phyloP scores from a whole-genome alignment of 2,797 vertebrate genomes.

The Peromyscus eremicus region DNA sequence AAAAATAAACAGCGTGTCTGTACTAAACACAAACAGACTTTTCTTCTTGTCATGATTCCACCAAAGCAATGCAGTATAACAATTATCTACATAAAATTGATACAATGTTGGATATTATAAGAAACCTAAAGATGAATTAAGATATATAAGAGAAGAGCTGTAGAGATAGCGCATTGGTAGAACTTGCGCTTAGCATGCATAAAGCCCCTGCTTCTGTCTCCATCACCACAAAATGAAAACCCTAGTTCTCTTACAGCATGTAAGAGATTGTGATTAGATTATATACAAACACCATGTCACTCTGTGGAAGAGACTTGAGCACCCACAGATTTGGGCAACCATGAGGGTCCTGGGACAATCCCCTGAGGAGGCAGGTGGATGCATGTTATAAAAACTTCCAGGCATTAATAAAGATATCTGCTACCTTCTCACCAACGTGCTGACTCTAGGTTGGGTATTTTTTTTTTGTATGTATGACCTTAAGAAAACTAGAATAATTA shows the following conservation, averaged over 20 bases:
- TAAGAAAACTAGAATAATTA: constrained; percentile 39
- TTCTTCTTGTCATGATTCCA: not conserved
- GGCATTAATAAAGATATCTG: constrained; percentile 31
- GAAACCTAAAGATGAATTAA: not conserved
- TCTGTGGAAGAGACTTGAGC: not conserved
- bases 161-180: not conserved
- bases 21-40: not conserved
- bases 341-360: not conserved
- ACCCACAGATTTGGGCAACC: not conserved
- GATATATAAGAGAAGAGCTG: not conserved
- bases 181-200: not conserved
- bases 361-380: no score
- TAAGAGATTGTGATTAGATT: not conserved
- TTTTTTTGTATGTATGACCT: not conserved
- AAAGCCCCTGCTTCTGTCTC: no score
- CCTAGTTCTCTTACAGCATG: not conserved
- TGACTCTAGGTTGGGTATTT: not conserved
- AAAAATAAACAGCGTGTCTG: not conserved
- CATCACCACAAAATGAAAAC: not conserved
- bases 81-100: not conserved
- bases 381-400: not conserved
- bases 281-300: not conserved
- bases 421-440: not conserved
- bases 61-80: not conserved
- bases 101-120: not conserved